phyloP scores from a whole-genome alignment of 2,888 invertebrate genomes.

The Parnassius orleans region DNA sequence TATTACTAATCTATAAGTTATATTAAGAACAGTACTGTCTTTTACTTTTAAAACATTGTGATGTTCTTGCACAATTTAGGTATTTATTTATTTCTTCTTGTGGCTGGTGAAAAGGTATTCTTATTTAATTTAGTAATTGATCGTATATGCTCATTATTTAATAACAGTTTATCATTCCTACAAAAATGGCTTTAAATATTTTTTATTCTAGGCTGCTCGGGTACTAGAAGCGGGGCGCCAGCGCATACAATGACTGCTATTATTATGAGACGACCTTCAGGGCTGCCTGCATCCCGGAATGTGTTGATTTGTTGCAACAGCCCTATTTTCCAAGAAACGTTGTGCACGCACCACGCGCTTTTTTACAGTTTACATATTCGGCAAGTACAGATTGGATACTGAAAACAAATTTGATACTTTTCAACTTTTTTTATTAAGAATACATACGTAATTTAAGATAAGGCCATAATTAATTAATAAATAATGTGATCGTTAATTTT shows the following conservation, averaged over 20 bases:
- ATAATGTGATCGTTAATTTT: too few species aligned
- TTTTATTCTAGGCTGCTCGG: slow-evolving; percentile 27
- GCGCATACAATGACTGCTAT: slow-evolving; percentile 48
- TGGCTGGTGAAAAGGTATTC: too few species aligned
- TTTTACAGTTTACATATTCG: slow-evolving; percentile 42
- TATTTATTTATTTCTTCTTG: too few species aligned
- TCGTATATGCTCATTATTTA: slow-evolving; percentile 5
- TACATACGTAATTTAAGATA: neutral
- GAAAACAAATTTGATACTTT: slow-evolving; percentile 28
- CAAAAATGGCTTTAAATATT: slow-evolving; percentile 32
- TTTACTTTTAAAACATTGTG: too few species aligned
- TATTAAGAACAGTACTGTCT: too few species aligned
- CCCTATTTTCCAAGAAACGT: slow-evolving; percentile 69
- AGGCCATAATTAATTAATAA: neutral
- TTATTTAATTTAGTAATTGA: too few species aligned
- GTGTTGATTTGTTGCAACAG: slow-evolving; percentile 54
- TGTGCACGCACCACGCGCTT: slow-evolving; percentile 59
- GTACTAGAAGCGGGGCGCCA: slow-evolving; percentile 39
- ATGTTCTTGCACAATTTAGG: too few species aligned
- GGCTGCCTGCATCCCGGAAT: slow-evolving; percentile 53
- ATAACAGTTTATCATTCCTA: slow-evolving; percentile 39
- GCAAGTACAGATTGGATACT: slow-evolving; percentile 3
- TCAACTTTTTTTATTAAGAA: neutral
- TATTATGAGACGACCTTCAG: slow-evolving; percentile 69
- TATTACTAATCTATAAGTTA: too few species aligned